Evolutionary conservation across 2,113 vertebrate genomes (phyloP), one percentile per base, ranked within the genome.

Genomic region (Ammodytes marinus): DNA sequence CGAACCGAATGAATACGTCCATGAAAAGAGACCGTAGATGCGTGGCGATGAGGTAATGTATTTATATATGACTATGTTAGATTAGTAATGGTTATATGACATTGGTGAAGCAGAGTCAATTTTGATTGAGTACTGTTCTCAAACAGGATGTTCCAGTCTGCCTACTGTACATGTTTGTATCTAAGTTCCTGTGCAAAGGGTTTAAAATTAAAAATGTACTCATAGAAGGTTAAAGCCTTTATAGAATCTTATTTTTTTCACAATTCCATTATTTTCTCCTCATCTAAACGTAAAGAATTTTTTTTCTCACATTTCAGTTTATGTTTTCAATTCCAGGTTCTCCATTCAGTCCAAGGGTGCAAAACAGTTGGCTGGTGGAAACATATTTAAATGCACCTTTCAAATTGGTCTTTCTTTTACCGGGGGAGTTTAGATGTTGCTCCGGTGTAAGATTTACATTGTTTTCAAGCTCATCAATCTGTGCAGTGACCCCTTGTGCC

Each of bases 381-480:
- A 80, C 2, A 2, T 14, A 9, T 6, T 39, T 9, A n/a, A 74
- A 65, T 79, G 6, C 12, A 0, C 15, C 14, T 39, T 69, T 60
- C 55, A 53, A 43, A 50, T 61, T 15, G 66, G 15, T 53, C 49
- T 19, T 17, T 58, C 61, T 75, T 37, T 8, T 49, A n/a, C 13
- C 27, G 19, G 3, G 17, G 15, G 14, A 63, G 42, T 66, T 83
- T 17, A 53, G 17, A 65, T 12, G 47, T 71, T n/a, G 39, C 40
- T 27, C 55, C 10, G 40, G 10, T 55, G 49, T 64, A n/a, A 46
- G 54, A 12, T 76, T 82, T 69, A 76, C 54, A 46, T 82, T 83
- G 69, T 85, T 84, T 85, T 79, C 54, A 82, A 66, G 74, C 63
- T 76, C 72, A 74, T 80, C 61, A 66, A 74, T 77, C 35, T 68